Conservation (phyloP, 2,888 invertebrate genomes). For the Alloscopus bannaensis region DNA sequence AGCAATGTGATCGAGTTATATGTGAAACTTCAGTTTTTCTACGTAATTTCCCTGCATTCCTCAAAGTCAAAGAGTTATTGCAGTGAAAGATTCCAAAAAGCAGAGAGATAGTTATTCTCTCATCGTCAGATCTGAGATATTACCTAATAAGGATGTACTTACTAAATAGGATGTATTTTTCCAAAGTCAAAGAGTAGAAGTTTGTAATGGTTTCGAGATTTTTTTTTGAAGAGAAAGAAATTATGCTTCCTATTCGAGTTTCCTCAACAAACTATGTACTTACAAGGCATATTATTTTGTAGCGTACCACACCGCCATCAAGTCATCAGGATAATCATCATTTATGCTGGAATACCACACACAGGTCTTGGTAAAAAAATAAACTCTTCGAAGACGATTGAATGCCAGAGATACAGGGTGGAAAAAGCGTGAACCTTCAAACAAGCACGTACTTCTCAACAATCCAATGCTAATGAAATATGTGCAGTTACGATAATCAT, state of each 20-base stretch:
- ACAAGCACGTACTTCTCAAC: constrained; percentile 47
- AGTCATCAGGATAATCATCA: constrained; percentile 39
- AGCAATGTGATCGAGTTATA: constrained; percentile 71
- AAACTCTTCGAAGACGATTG: background rate
- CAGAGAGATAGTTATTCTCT: constrained; percentile 26
- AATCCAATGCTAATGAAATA: constrained; percentile 57
- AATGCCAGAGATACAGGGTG: constrained; percentile 46
- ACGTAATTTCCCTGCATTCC: constrained; percentile 73
- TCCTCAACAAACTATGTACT: constrained; percentile 20
- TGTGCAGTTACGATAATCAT: constrained; percentile 52
- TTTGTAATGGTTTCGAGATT: too few species aligned
- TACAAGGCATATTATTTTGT: constrained; percentile 7
- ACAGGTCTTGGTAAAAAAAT: background rate
- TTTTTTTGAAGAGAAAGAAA: constrained; percentile 18
- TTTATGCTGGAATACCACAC: too few species aligned
- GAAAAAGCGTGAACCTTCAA: constrained; percentile 55
- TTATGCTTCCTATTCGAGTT: constrained; percentile 32
- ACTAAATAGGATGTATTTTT: background rate
- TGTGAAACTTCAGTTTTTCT: too few species aligned
- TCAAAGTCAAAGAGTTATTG: constrained; percentile 41
- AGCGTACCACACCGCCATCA: constrained; percentile 24
- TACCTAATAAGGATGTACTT: background rate
- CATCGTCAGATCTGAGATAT: background rate
- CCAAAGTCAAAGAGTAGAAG: background rate
- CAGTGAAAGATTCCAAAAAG: constrained; percentile 14